Base-by-base conservation (phyloP, 1,140 invertebrate species). In the Hyphantria cunea region DNA sequence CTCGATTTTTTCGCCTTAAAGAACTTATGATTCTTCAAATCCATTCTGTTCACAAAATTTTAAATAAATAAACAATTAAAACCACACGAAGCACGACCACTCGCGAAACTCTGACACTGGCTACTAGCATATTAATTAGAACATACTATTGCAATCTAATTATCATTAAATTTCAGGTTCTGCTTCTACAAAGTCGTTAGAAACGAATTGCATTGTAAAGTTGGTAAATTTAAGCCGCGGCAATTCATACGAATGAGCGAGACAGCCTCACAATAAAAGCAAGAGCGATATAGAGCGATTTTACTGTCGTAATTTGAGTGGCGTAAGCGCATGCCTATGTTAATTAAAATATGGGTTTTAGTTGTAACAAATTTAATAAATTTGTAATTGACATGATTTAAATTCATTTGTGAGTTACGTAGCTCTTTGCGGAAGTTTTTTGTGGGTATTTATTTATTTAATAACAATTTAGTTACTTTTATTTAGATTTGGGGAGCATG, bases 121-220 rank as follows among this genome's bases (percentile, higher is more conserved):
- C 72, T 73, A 89, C 86, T 88, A 87, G 73, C 73, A 65, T 70
- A 79, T 77, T 76, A 86, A 88, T 85, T 86, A 86, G 81, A 83
- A 78, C 79, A 76, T 66, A 74, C 62, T 78, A 84, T 82, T 83
- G 83, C 84, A 86, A 88, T 84, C 75, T 83, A 77, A 89, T 89
- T 89, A 86, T 78, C 86, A 89, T 89, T 86, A 87, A 86, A 86
- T 86, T 86, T 86, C 84, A 89, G 86, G 79, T 85, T 80, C 84
- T 80, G 74, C 79, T 78, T 87, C 78, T 81, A 80, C 74, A 63
- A 70, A 83, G 71, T 77, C 75, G 79, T 81, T 84, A 78, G 73
- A 73, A 55, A 63, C 42, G 53, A 68, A 66, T 64, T 62, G 59
- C 63, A 66, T 64, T 64, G 64, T 66, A 53, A 64, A 9, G 68